Evolutionary conservation across 2,888 invertebrate species (phyloP), one percentile per base, ranked within the genome.

Genomic region (Drosophila putrida): DNA sequence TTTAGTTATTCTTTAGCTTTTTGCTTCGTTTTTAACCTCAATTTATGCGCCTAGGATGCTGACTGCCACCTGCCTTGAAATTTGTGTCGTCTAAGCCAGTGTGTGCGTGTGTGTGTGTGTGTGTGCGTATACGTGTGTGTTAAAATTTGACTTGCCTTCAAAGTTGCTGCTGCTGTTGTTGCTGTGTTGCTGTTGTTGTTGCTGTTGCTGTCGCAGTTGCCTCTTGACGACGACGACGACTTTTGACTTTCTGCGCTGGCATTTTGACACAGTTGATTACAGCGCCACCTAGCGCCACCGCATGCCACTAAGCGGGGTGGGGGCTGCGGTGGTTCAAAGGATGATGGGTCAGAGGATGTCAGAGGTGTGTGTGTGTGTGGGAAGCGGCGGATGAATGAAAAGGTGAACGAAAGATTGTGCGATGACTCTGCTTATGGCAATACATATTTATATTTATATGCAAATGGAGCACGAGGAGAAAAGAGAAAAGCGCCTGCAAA

Each of bases 231-330:
- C 51, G 79, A 60, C 80, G 60, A 51, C 80, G 78, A 78, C 84
- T 83, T 88, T 79, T 87, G 81, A 86, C 82, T 82, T 88, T 83
- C 82, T 70, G 58, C 69, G 75, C 67, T 89, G 83, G 82, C 83
- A 84, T 87, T 84, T 84, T 84, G 82, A 82, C 82, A 82, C 82
- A 82, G 82, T 88, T 82, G 83, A 84, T 84, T 89, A 84, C 89
- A 84, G 62, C 88, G 88, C 85, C 83, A 87, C 85, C 83, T 84
- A 84, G 73, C 88, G 88, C 87, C 81, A 66, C 62, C 80, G 59
- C 84, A 77, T 50, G 59, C 71, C 60, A 49, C 71, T 43, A 59
- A 66, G 44, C 49, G 49, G 39, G 31, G 44, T 25, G 46, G 49
- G 39, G 31, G 44, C 13, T 25, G 33, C 10, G 43, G 25, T 5